A percentile compares a stretch with the other conserved stretches of the same genome.
phyloP scores from a whole-genome alignment of 1,140 invertebrate genomes.

The Drosophila bocqueti region DNA sequence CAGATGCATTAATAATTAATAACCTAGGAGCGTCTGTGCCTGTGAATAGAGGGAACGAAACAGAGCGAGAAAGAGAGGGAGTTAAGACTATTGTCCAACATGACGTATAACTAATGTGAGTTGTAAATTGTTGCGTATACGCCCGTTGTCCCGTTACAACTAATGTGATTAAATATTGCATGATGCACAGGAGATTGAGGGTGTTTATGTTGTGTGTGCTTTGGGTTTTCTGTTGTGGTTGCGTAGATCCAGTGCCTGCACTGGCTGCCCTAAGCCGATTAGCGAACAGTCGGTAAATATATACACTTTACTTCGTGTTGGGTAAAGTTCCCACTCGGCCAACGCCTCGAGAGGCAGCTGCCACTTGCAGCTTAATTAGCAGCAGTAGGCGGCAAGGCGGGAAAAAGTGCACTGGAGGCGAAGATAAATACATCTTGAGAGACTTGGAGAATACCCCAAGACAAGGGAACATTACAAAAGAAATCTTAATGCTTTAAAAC shows the following conservation, averaged over 20 bases:
- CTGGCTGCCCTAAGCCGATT: slow-evolving; percentile 51
- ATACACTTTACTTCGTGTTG: slow-evolving; percentile 10
- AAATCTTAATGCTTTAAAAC: too few species aligned
- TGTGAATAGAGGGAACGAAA: slow-evolving; percentile 15
- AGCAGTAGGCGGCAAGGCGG: background rate
- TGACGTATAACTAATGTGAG: slow-evolving; percentile 58
- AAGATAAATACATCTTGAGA: background rate
- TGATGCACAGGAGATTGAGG: background rate
- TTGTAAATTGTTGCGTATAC: slow-evolving; percentile 56
- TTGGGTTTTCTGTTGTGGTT: background rate
- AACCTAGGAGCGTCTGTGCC: slow-evolving; percentile 24
- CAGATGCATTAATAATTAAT: slow-evolving; percentile 72
- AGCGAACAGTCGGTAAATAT: slow-evolving; percentile 21
- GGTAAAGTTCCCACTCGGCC: background rate
- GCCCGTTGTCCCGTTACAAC: slow-evolving; percentile 20
- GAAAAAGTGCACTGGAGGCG: background rate
- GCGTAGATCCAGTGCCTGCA: background rate
- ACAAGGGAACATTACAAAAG: too few species aligned
- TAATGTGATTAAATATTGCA: slow-evolving; percentile 53
- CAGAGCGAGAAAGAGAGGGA: background rate
- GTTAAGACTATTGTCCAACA: slow-evolving; percentile 31
- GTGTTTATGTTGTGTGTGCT: slow-evolving; percentile 1
- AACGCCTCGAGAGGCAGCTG: slow-evolving; percentile 19
- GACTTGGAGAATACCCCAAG: background rate
- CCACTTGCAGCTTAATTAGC: slow-evolving; percentile 53